A percentile compares a stretch with the other conserved stretches of the same genome.
Conservation (phyloP, 2,113 vertebrate species). For the Mesoclemmys tuberculata region DNA sequence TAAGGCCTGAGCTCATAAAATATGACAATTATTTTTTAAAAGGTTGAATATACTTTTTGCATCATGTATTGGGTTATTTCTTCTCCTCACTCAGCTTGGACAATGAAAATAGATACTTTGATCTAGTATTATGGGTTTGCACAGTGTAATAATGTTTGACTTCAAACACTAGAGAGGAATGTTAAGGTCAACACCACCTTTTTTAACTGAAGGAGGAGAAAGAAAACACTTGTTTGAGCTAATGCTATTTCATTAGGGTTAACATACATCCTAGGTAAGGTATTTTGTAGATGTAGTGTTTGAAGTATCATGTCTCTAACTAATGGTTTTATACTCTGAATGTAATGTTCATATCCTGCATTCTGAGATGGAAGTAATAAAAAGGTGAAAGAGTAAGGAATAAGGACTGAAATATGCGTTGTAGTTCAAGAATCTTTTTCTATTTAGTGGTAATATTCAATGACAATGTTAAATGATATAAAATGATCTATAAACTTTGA, state of each 20-base stretch:
- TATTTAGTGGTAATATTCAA: background rate
- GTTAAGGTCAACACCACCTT: background rate
- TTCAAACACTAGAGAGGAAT: background rate
- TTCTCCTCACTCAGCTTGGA: too few species aligned
- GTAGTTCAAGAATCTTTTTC: accelerated
- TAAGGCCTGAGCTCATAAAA: too few species aligned
- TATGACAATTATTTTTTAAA: too few species aligned
- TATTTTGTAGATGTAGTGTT: background rate
- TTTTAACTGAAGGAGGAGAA: background rate
- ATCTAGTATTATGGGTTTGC: background rate
- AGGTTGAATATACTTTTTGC: too few species aligned
- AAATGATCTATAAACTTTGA: background rate
- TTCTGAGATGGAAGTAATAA: background rate
- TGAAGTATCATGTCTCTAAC: background rate
- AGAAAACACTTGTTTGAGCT: background rate
- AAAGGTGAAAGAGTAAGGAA: background rate
- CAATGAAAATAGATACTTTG: background rate
- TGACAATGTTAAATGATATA: background rate
- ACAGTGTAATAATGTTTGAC: background rate
- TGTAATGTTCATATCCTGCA: accelerated
- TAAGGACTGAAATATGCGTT: background rate
- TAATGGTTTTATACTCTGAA: background rate
- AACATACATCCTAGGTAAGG: background rate
- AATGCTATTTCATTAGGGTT: too few species aligned
- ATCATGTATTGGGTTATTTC: background rate